These are phyloP conservation scores for Auanema freiburgensis DNA, from an alignment of 2,888 invertebrate species.

Conservation along the genomic window DNA sequence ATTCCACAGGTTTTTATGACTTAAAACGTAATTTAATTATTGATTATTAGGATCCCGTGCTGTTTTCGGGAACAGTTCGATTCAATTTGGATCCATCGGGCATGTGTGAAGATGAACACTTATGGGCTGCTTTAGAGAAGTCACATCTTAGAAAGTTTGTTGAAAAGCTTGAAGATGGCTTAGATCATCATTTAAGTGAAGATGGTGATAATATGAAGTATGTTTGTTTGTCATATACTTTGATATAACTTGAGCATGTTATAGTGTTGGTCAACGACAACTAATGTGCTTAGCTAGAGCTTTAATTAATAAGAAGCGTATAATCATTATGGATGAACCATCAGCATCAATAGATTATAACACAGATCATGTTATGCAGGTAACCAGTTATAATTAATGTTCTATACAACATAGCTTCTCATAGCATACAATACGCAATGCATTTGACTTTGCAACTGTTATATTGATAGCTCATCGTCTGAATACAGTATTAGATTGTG, in stretches of 20 bases:
- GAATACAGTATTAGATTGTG: constrained; percentile 50
- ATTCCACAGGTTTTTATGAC: constrained; percentile 67
- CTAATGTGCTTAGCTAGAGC: constrained; percentile 68
- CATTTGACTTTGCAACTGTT: constrained; percentile 44
- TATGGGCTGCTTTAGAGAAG: constrained; percentile 42
- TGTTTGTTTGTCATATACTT: background rate
- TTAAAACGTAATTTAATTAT: background rate
- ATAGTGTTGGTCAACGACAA: constrained; percentile 68
- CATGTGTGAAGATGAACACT: constrained; percentile 45
- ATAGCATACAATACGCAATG: constrained; percentile 40
- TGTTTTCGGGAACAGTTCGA: constrained; percentile 64
- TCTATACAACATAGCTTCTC: background rate
- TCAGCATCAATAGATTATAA: constrained; percentile 70
- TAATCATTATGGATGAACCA: constrained; percentile 71
- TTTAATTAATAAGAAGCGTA: constrained; percentile 65
- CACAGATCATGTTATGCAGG: constrained; percentile 70
- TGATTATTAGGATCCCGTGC: constrained; percentile 64
- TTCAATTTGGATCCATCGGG: constrained; percentile 90
- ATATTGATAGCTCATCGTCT: constrained; percentile 50
- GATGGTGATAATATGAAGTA: constrained; percentile 80
- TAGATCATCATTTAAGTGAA: constrained; percentile 83
- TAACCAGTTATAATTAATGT: background rate
- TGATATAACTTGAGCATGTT: constrained; percentile 8
- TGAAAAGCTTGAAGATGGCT: constrained; percentile 67
- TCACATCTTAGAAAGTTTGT: constrained; percentile 40